These are phyloP conservation scores for Hypselothyrea guttata DNA, from an alignment of 2,888 invertebrate genomes.

Conservation along the genomic window DNA sequence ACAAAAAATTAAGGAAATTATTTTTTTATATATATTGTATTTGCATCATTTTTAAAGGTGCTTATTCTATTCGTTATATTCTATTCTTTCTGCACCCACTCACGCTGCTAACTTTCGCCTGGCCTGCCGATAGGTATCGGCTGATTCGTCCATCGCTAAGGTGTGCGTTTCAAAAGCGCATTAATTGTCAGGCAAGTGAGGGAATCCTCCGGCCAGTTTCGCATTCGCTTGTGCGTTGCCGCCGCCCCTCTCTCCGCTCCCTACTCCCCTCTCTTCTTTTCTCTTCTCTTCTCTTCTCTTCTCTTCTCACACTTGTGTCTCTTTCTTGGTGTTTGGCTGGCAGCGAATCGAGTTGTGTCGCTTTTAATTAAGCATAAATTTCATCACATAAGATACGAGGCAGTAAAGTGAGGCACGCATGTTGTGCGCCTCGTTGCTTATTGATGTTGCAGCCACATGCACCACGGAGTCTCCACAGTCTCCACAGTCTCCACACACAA, in stretches of 20 bases:
- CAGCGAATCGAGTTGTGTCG: constrained; percentile 63
- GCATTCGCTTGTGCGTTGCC: constrained; percentile 42
- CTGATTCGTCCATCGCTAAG: constrained; percentile 41
- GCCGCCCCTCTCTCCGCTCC: background rate
- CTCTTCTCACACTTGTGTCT: background rate
- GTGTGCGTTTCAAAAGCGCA: constrained; percentile 77
- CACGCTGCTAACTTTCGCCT: too few relatives aligned
- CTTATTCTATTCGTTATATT: too few relatives aligned
- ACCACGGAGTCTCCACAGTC: constrained; percentile 15
- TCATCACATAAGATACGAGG: constrained; percentile 79
- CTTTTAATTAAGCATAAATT: constrained; percentile 81
- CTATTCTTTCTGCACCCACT: too few relatives aligned
- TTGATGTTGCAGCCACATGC: constrained; percentile 74
- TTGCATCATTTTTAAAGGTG: too few relatives aligned
- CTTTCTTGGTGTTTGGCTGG: too few relatives aligned
- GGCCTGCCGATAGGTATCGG: too few relatives aligned
- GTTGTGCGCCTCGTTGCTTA: constrained; percentile 45
- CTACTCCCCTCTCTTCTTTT: background rate
- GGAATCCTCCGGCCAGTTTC: constrained; percentile 24
- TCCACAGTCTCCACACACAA: background rate
- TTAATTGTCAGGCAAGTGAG: constrained; percentile 68
- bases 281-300: background rate
- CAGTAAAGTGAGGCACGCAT: constrained; percentile 65
- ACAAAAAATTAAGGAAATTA: too few relatives aligned
- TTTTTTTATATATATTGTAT: too few relatives aligned